A percentile compares a stretch with the other conserved stretches of the same genome.
Conservation (phyloP, 2,113 vertebrate species). For the Oncorhynchus kisutch region DNA sequence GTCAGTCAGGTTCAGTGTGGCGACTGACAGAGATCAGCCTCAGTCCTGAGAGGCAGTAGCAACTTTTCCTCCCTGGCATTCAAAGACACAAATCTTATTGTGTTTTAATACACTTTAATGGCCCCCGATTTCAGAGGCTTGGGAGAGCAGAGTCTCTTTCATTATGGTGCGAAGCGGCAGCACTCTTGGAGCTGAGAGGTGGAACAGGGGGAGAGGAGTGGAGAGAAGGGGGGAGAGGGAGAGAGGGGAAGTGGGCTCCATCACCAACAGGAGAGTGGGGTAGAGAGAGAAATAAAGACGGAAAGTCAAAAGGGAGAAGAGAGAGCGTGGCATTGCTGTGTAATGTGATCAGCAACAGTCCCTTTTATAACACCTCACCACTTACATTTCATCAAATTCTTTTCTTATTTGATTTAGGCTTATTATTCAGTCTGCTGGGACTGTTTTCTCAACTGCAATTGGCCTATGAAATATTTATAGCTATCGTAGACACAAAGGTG, state of each 20-base stretch:
- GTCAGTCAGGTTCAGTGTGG: too few species aligned
- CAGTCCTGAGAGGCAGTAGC: too few species aligned
- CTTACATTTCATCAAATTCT: constrained; percentile 54
- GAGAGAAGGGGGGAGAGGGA: background rate
- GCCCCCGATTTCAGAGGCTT: constrained; percentile 58
- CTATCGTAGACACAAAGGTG: constrained; percentile 19
- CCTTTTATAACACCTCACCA: constrained; percentile 55
- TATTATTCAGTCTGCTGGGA: constrained; percentile 50
- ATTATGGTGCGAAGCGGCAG: constrained; percentile 65
- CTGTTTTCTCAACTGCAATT: background rate
- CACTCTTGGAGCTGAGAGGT: constrained; percentile 45
- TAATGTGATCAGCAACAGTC: constrained; percentile 49
- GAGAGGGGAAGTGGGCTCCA: background rate
- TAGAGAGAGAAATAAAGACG: constrained; percentile 19
- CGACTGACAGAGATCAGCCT: too few species aligned
- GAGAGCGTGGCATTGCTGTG: constrained; percentile 21
- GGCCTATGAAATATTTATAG: constrained; percentile 58
- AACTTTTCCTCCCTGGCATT: background rate
- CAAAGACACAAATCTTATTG: constrained; percentile 63
- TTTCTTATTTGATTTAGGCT: constrained; percentile 53
- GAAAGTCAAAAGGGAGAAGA: background rate
- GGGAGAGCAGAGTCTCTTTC: constrained; percentile 55
- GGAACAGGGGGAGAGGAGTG: background rate
- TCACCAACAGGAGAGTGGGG: constrained; percentile 38
- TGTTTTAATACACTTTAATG: constrained; percentile 76